phyloP scores from a whole-genome alignment of 1,140 invertebrate species.

The Zaprionus kolodkinae region DNA sequence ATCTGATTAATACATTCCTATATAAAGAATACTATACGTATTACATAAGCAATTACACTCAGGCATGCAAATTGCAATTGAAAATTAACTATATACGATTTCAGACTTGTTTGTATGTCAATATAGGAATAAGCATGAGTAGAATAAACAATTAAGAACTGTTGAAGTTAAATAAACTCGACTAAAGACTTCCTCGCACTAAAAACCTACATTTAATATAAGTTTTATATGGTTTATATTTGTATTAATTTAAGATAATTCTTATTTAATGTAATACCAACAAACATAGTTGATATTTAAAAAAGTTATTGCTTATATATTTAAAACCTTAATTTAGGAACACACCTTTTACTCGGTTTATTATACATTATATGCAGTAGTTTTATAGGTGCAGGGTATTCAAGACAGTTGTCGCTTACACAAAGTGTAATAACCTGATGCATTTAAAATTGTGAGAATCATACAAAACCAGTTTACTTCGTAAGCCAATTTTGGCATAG shows the following conservation, averaged over 20 bases:
- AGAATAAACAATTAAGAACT: background rate
- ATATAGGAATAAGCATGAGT: background rate
- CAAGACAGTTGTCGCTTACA: background rate
- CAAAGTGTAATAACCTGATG: background rate
- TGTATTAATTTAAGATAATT: too few relatives aligned
- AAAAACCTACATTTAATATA: background rate
- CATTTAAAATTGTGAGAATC: background rate
- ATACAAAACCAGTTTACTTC: background rate
- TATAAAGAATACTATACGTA: background rate
- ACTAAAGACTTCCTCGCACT: background rate
- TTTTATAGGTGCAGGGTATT: background rate
- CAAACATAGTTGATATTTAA: background rate
- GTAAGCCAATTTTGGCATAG: background rate
- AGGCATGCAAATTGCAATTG: background rate
- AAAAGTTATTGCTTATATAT: background rate
- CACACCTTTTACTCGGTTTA: background rate
- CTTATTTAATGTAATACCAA: too few relatives aligned
- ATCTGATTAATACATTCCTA: background rate
- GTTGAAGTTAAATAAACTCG: background rate
- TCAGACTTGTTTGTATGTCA: background rate
- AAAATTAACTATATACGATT: background rate
- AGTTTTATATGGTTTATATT: too few relatives aligned
- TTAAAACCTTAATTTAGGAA: too few relatives aligned
- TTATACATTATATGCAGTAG: background rate
- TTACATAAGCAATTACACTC: conserved; percentile 1